These are phyloP conservation scores for Dorcus hopei DNA, from an alignment of 2,888 invertebrate genomes.

Conservation along the genomic window DNA sequence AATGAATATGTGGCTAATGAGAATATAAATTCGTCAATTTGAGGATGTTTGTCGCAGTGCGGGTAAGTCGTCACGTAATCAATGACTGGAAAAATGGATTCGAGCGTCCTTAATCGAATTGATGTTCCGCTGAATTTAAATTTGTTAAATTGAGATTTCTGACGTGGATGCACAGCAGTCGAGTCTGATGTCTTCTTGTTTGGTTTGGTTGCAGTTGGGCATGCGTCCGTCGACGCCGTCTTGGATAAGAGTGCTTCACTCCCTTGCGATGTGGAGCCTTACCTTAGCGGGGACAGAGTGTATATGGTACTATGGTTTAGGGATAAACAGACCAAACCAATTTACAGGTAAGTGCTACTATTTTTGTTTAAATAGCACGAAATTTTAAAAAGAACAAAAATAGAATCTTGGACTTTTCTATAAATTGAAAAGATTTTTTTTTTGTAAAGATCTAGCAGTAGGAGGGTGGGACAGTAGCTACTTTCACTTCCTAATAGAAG, in stretches of 20 bases:
- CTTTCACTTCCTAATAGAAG: no score
- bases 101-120: no score
- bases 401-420: no score
- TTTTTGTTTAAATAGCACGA: no score
- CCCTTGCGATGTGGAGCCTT: conserved; percentile 86
- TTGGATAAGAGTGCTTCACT: conserved; percentile 78
- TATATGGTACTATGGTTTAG: conserved; percentile 93
- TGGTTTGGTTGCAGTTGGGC: conserved; percentile 57
- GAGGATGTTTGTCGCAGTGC: background rate
- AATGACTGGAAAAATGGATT: no score
- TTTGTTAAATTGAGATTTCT: background rate
- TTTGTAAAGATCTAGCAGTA: no score
- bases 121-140: background rate
- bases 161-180: background rate
- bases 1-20: background rate
- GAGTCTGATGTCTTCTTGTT: background rate
- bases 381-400: no score
- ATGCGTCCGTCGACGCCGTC: conserved; percentile 76
- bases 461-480: no score
- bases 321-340: conserved; percentile 81
- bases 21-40: background rate
- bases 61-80: no score
- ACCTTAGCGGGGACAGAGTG: conserved; percentile 77
- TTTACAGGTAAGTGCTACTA: conserved; percentile 71
- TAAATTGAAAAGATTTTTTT: no score